These are phyloP conservation scores for Otolemur crassicaudatus DNA, from an alignment of 2,797 vertebrate genomes.

Conservation along the genomic window DNA sequence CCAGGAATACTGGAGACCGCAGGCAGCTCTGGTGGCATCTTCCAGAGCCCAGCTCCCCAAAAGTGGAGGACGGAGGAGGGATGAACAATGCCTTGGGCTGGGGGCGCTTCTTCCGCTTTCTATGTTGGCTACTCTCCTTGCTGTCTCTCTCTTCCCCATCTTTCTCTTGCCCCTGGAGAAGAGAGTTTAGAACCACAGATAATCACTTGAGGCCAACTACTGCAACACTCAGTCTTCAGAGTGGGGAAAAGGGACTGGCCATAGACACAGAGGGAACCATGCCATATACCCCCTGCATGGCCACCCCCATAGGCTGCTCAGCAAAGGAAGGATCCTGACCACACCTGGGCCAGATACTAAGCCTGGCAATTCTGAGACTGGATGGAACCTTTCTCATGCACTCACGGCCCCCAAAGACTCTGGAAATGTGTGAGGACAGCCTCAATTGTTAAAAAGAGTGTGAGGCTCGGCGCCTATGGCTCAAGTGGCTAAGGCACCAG, in stretches of 20 bases:
- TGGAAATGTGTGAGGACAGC: background rate
- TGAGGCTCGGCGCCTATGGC: no score
- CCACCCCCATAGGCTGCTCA: background rate
- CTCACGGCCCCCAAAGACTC: no score
- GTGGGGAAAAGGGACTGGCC: background rate
- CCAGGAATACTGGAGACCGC: slow-evolving; percentile 84
- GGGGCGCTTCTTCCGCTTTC: slow-evolving; percentile 80
- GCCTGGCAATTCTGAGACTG: fast-evolving
- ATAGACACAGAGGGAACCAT: background rate
- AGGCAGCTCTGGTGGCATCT: slow-evolving; percentile 86
- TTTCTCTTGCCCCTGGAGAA: slow-evolving; percentile 71
- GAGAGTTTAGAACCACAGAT: background rate
- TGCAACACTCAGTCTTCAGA: background rate
- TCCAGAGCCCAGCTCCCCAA: slow-evolving; percentile 35
- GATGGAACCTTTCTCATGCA: background rate
- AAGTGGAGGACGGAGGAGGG: background rate
- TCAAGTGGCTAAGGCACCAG: no score
- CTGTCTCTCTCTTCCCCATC: slow-evolving; percentile 57
- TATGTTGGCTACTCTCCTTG: slow-evolving; percentile 60
- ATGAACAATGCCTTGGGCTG: slow-evolving; percentile 79
- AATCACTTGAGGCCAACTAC: background rate
- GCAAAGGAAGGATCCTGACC: background rate
- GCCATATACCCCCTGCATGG: fast-evolving
- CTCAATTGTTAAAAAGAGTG: background rate
- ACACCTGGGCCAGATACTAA: fast-evolving